Base-by-base conservation (phyloP, 2,797 vertebrate species). In the Pseudocheirus occidentalis region DNA sequence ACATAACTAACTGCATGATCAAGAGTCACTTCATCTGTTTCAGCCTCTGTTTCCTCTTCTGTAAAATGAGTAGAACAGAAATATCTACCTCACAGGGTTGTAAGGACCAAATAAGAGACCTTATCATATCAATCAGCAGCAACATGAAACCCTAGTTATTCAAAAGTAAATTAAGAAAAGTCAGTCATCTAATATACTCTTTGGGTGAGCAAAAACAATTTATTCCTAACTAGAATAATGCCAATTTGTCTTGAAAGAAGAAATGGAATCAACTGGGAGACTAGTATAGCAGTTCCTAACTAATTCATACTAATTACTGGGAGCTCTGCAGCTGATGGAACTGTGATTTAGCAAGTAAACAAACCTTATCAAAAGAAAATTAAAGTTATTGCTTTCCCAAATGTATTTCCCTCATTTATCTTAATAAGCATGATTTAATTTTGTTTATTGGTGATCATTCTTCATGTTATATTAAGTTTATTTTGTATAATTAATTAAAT, bases 401-500 rank as follows among this genome's bases (percentile, higher is more conserved):
- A 54, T 73, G 91, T 58, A 62, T 92, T 92, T 91, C 62, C 95
- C 91, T 92, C 90, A 95, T 92, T 95, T 91, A n/a, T 9, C 87
- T 90, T 92, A 93, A 93, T 31, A 27, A 93, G 89, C 55, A 6
- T 55, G 46, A 57, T 55, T 95, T 93, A 87, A 93, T 87, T 96
- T 93, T 93, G 34, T 53, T 46, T 54, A 90, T 57, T 95, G 94
- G 21, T 53, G 52, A 55, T 59, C 93, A 54, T 53, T 92, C 92
- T 50, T 95, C 94, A 89, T 31, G 50, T 73, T 59, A 66, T 18
- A 94, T 46, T 91, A 73, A 81, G 18, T 93, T 56, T 91, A 94
- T 94, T 94, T 92, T 59, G 18, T 92, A 54, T 81, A 57, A 95
- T 94, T 90, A 93, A 93, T 90, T 73, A 95, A 91, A 94, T 92